A percentile compares a stretch with the other conserved stretches of the same genome.
phyloP scores from a whole-genome alignment of 2,113 vertebrate species.

The Cisticola juncidis region DNA sequence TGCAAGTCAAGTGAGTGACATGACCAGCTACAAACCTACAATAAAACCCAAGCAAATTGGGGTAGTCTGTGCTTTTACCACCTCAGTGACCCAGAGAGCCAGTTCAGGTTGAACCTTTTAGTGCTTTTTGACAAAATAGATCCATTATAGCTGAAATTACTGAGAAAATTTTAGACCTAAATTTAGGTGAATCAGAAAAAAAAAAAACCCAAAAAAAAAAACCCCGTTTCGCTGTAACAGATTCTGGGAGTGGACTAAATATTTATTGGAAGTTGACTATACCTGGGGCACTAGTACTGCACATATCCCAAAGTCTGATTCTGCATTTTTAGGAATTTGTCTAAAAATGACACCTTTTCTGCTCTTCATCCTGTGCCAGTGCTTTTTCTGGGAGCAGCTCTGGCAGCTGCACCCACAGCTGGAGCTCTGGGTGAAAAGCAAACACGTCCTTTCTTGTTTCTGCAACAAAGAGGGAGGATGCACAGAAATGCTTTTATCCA shows the following conservation, averaged over 20 bases:
- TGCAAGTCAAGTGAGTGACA: neutral
- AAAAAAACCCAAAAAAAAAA: fast-evolving
- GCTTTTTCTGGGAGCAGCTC: neutral
- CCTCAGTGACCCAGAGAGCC: neutral
- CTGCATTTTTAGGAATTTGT: neutral
- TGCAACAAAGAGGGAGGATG: neutral
- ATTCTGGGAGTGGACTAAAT: neutral
- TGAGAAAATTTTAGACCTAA: neutral
- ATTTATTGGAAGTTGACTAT: neutral
- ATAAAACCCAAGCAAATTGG: neutral
- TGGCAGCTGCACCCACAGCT: neutral
- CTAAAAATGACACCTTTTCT: neutral
- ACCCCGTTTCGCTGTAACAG: neutral
- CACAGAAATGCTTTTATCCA: slow-evolving; percentile 27
- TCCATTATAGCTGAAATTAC: neutral
- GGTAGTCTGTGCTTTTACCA: neutral
- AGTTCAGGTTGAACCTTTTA: neutral
- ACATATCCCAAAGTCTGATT: neutral
- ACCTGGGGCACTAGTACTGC: neutral
- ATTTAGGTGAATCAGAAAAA: neutral
- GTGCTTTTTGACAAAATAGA: neutral
- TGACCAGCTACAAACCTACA: neutral
- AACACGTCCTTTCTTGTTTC: neutral
- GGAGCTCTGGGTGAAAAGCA: neutral
- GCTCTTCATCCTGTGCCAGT: neutral